Percentiles rank a stretch among this genome's conserved stretches.
These are phyloP conservation scores for Syrrhaptes paradoxus DNA, from an alignment of 2,113 vertebrate genomes.

Conservation along the genomic window DNA sequence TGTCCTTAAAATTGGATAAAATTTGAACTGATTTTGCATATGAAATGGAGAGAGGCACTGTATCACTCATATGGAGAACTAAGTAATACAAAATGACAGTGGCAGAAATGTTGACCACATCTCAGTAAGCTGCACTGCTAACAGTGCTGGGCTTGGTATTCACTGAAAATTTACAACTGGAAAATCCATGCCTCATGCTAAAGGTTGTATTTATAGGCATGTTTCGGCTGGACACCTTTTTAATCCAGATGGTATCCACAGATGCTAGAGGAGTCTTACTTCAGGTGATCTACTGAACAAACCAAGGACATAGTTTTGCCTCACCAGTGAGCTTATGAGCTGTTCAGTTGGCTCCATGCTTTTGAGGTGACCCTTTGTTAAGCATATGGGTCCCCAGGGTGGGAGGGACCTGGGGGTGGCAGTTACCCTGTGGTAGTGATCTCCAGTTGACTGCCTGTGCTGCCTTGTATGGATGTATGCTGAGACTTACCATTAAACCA, in stretches of 20 bases:
- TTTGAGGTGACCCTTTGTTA: not conserved
- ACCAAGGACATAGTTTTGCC: not conserved
- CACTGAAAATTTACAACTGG: not conserved
- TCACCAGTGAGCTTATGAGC: not conserved
- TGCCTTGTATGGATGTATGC: not conserved
- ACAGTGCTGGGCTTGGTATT: not conserved
- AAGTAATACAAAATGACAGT: not conserved
- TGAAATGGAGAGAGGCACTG: not conserved
- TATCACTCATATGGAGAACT: not conserved
- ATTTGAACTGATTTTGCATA: not conserved
- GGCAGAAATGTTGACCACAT: not conserved
- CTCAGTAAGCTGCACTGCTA: not conserved
- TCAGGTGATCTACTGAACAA: not conserved
- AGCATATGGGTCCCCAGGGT: not conserved
- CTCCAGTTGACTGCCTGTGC: not conserved
- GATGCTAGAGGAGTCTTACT: not conserved
- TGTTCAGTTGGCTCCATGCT: not conserved
- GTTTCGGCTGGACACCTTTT: not conserved
- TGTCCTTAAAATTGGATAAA: not conserved
- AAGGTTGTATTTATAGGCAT: not conserved
- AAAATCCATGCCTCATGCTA: not conserved
- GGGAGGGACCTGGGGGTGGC: not conserved
- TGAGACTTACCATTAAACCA: not conserved
- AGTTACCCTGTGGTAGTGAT: not conserved
- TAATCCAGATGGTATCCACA: not conserved